Evolutionary conservation across 1,140 invertebrate species (phyloP), one percentile per base, ranked within the genome.

Genomic region (Zaprionus ornatus): DNA sequence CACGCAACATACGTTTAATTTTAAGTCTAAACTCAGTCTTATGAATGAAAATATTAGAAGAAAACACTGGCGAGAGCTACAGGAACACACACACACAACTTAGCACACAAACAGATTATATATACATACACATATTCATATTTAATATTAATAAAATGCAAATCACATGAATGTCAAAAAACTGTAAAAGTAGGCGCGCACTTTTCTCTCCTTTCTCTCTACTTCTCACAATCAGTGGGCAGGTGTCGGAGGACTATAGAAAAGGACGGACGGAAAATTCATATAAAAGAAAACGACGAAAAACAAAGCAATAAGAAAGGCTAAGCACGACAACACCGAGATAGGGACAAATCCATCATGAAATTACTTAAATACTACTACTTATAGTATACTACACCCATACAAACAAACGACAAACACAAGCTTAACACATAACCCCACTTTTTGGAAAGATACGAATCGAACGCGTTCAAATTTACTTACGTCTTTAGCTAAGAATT

Each of bases 91-190:
- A 48, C 48, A 40, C 25, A 55, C 48, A 66, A 77, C 42, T 40
- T 62, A 81, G 55, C 54, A 81, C 71, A 62, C 45, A 70, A 80
- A 84, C 74, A 55, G 40, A 59, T 69, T 62, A 62, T 62, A 77
- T 52, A 64, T 63, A 67, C 45, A 54, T 19, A 61, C 32, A 77
- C 57, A 74, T 64, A 69, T 86, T 69, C 66, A 68, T 71, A 63
- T 62, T 82, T 79, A 81, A 87, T 81, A 80, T 87, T 86, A 86
- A 75, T 80, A 83, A 86, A 85, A 88, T 70, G 77, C 72, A 71
- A 80, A 56, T 70, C 70, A 70, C 35, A 71, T 82, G 83, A 86
- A 86, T 79, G 69, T 68, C 66, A 32, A 62, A 85, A 77, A 23
- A 64, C 23, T 35, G 67, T 82, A 74, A 67, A 78, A 66, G 35